Evolutionary conservation across 2,113 vertebrate species (phyloP).

Genomic region (Aramus guarauna): DNA sequence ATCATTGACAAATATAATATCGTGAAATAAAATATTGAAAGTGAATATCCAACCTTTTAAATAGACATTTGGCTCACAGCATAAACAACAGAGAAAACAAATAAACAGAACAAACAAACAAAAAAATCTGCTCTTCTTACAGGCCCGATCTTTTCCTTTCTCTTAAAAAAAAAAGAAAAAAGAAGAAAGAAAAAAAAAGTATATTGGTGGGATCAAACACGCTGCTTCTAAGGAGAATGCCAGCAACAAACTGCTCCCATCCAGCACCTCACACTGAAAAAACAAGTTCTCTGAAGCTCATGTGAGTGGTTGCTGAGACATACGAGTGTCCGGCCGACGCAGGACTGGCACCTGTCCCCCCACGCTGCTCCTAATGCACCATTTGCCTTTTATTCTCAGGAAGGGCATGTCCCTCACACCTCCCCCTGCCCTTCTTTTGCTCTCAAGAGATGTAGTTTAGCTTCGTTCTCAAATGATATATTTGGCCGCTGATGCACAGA

Average conservation of each 20-base stretch:
- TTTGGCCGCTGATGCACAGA: not conserved
- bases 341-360: not conserved
- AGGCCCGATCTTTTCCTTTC: slow-evolving; percentile 1
- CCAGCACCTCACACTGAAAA: not conserved
- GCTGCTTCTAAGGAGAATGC: not conserved
- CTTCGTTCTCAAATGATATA: not conserved
- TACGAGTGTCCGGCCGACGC: fast-evolving
- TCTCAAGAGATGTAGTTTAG: not conserved
- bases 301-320: not conserved
- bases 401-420: not conserved
- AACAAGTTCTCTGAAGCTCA: not conserved
- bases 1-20: slow-evolving; percentile 74
- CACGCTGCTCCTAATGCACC: not conserved
- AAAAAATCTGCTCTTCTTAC: slow-evolving; percentile 20
- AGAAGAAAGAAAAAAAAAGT: not conserved
- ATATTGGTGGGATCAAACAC: not conserved
- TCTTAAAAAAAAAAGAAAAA: not conserved
- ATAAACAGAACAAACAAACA: slow-evolving; percentile 11
- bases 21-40: slow-evolving; percentile 76
- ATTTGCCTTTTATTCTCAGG: not conserved
- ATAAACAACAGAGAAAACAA: slow-evolving; percentile 71
- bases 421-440: not conserved
- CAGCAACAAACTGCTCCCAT: slow-evolving; percentile 1
- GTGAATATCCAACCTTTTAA: slow-evolving; percentile 76
- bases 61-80: slow-evolving; percentile 81